These are phyloP conservation scores for Marronus borbonicus DNA, from an alignment of 2,888 invertebrate genomes.

Conservation along the genomic window DNA sequence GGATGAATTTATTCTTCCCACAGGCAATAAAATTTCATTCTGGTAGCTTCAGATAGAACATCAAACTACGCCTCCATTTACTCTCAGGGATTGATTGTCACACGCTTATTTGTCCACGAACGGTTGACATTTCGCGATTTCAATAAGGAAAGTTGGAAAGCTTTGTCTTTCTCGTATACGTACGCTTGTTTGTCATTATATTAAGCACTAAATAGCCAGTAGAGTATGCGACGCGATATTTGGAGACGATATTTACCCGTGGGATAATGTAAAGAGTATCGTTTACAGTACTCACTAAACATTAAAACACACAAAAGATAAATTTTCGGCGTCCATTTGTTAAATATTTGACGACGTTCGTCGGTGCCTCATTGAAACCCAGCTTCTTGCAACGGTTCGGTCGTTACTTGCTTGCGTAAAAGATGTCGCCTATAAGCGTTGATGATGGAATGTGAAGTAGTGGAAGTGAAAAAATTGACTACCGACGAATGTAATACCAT, in stretches of 20 bases:
- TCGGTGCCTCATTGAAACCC: slow-evolving; percentile 57
- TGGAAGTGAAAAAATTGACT: too few relatives aligned
- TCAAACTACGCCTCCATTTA: slow-evolving; percentile 2
- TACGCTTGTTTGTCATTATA: slow-evolving; percentile 21
- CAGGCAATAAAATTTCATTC: too few relatives aligned
- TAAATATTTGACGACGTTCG: slow-evolving; percentile 61
- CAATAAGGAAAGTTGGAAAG: neutral
- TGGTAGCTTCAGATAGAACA: neutral
- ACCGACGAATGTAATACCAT: too few relatives aligned
- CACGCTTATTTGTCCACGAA: neutral
- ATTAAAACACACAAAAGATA: slow-evolving; percentile 56
- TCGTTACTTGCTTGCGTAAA: slow-evolving; percentile 5
- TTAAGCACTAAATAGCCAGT: slow-evolving; percentile 26
- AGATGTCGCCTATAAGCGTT: too few relatives aligned
- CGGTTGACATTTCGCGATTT: too few relatives aligned
- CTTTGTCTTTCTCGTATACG: neutral
- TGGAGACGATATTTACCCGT: slow-evolving; percentile 45
- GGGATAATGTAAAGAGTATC: slow-evolving; percentile 57
- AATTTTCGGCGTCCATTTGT: slow-evolving; percentile 57
- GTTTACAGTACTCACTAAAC: slow-evolving; percentile 56
- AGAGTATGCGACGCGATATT: slow-evolving; percentile 41
- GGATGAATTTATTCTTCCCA: too few relatives aligned
- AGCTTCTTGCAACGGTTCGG: slow-evolving; percentile 55
- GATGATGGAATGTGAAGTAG: too few relatives aligned
- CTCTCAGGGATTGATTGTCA: slow-evolving; percentile 1